Percentiles rank a stretch among this genome's conserved stretches.
These are phyloP conservation scores for Sarcophaga peregrina DNA, from an alignment of 1,140 invertebrate species.

Conservation along the genomic window DNA sequence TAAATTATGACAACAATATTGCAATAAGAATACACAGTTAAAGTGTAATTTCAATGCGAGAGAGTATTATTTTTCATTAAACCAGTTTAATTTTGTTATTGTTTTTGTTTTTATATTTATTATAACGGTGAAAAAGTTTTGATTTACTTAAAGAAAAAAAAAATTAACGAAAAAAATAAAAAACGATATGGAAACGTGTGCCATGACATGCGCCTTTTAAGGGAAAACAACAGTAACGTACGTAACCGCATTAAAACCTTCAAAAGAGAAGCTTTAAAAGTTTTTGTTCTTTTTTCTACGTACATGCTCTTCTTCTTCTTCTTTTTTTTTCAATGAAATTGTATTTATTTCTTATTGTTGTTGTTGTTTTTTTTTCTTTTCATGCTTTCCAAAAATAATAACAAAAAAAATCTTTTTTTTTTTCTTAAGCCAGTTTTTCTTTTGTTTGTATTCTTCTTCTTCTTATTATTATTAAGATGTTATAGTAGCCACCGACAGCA, in stretches of 20 bases:
- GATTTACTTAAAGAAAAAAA: background rate
- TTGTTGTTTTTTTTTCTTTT: background rate
- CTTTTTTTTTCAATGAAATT: background rate
- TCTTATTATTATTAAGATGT: background rate
- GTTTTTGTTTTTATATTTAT: background rate
- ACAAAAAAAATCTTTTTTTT: too few relatives aligned
- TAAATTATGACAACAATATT: too few relatives aligned
- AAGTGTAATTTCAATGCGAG: too few relatives aligned
- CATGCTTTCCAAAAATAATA: too few relatives aligned
- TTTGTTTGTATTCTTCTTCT: background rate
- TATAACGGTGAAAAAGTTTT: background rate
- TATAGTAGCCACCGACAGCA: background rate
- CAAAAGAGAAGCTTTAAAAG: too few relatives aligned
- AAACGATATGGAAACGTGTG: constrained; percentile 12
- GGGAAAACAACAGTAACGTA: background rate
- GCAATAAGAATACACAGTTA: too few relatives aligned
- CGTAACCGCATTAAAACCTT: too few relatives aligned
- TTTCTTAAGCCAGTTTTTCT: background rate
- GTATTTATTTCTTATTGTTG: too few relatives aligned
- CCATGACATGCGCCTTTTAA: constrained; percentile 8
- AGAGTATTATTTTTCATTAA: background rate
- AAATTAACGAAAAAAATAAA: too few relatives aligned
- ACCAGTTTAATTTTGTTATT: background rate
- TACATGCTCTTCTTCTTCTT: too few relatives aligned
- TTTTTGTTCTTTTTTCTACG: too few relatives aligned